Base-by-base conservation (phyloP, 2,888 invertebrate species). In the Epirrhoe tristata region DNA sequence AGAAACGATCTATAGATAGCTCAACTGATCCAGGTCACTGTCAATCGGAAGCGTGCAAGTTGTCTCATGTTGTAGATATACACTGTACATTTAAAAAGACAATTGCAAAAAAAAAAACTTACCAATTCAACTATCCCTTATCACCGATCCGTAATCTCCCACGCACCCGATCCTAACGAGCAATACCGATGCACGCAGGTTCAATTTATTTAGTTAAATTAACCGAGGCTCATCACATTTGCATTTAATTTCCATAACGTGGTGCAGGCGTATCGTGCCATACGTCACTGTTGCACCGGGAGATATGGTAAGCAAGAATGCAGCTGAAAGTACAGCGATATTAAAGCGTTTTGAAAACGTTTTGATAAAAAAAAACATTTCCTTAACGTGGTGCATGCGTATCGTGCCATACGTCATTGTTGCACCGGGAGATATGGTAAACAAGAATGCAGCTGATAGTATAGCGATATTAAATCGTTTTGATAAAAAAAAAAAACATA, bases 221-320 rank as follows among this genome's bases (percentile, higher is more conserved):
- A 93, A 91, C 89, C 84, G 85, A 82, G 82, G 85, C 84, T 82
- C 83, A 84, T 83, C 82, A 83, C 87, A 93, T 93, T 93, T 93
- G 93, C 93, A 93, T 93, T 86, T 85, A 83, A 93, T 93, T 91
- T 92, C 91, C 93, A 93, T 93, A 93, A 88, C 86, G 86, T 81
- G 76, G 82, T 71, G 79, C 85, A 75, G 86, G 85, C 85, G 90
- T 92, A 91, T 91, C 93, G 66, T 81, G 78, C 84, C 88, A 91
- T 93, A 93, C 92, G 90, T 93, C 93, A 93, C 91, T 90, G 88
- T 85, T 69, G 46, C 73, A 58, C 54, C 17, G 61, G 32, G 79
- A 86, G 88, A 88, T 88, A 88, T 81, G 77, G 63, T 63, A 63
- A 77, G 76, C 75, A 81, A 85, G 87, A 81, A 71, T 69, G 73